Conservation (phyloP, 2,113 vertebrate species). For the Arothron firmamentum region DNA sequence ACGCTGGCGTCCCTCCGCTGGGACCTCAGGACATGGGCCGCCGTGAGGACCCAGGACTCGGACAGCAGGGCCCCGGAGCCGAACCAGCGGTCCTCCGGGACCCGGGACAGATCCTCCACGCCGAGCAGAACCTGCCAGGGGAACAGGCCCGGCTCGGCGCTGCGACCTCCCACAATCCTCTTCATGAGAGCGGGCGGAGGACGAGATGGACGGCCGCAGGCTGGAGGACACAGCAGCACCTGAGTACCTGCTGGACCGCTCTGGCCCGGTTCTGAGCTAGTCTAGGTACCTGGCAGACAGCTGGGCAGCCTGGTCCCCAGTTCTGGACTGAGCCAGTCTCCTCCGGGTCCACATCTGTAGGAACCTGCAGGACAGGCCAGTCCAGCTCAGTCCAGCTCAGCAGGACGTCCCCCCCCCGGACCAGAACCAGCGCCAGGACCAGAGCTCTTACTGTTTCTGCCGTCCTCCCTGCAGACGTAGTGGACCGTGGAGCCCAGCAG, state of each 20-base stretch:
- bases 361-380: conserved; percentile 1
- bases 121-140: conserved; percentile 94
- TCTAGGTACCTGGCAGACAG: conserved; percentile 13
- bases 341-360: conserved; percentile 9
- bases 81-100: conserved; percentile 89
- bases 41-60: conserved; percentile 87
- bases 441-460: conserved; percentile 72
- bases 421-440: too few relatives aligned
- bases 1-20: conserved; percentile 83
- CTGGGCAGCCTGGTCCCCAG: conserved; percentile 7
- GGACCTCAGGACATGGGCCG: conserved; percentile 88
- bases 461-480: conserved; percentile 79
- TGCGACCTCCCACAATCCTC: conserved; percentile 87
- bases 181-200: conserved; percentile 81
- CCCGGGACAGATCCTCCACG: conserved; percentile 86
- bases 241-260: too few relatives aligned
- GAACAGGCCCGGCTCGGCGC: conserved; percentile 83
- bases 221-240: conserved; percentile 25
- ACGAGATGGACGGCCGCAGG: conserved; percentile 75
- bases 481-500: conserved; percentile 77
- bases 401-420: too few relatives aligned
- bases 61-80: conserved; percentile 93
- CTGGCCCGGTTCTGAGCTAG: background rate
- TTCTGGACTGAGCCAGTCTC: conserved; percentile 13
- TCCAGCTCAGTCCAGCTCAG: background rate